Percentiles rank a stretch among this genome's conserved stretches.
phyloP scores from a whole-genome alignment of 2,113 vertebrate species.

The Potamarius usumacintae region DNA sequence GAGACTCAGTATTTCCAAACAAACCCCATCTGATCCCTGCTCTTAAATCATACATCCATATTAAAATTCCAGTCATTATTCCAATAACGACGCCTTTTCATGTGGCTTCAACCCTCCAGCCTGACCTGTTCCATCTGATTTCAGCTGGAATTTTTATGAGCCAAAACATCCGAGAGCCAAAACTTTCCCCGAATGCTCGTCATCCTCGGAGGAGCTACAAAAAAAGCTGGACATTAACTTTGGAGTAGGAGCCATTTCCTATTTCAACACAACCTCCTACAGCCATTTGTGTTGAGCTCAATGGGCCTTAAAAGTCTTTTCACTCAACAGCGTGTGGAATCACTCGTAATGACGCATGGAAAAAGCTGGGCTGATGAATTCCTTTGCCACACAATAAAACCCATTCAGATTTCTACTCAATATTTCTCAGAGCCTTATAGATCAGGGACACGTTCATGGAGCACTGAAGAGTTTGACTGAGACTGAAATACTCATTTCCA shows the following conservation, averaged over 20 bases:
- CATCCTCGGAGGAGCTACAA: constrained; percentile 30
- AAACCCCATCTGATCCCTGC: constrained; percentile 18
- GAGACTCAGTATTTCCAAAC: constrained; percentile 11
- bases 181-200: constrained; percentile 43
- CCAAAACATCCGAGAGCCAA: constrained; percentile 35
- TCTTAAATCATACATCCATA: constrained; percentile 45
- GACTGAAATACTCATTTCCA: background rate
- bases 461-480: background rate
- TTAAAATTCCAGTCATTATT: constrained; percentile 55
- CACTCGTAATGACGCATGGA: constrained; percentile 35
- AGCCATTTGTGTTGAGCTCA: constrained; percentile 44
- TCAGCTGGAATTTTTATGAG: constrained; percentile 48
- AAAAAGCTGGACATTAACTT: constrained; percentile 39
- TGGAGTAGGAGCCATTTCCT: constrained; percentile 48
- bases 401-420: background rate
- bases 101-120: constrained; percentile 42
- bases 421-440: background rate
- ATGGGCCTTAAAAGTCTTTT: constrained; percentile 46
- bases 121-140: constrained; percentile 41
- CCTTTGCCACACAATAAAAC: constrained; percentile 5
- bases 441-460: background rate
- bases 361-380: constrained; percentile 28
- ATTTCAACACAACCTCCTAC: constrained; percentile 39
- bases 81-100: constrained; percentile 47
- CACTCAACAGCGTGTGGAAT: constrained; percentile 35